phyloP scores from a whole-genome alignment of 2,888 invertebrate species.

The Blastobasis adustella region DNA sequence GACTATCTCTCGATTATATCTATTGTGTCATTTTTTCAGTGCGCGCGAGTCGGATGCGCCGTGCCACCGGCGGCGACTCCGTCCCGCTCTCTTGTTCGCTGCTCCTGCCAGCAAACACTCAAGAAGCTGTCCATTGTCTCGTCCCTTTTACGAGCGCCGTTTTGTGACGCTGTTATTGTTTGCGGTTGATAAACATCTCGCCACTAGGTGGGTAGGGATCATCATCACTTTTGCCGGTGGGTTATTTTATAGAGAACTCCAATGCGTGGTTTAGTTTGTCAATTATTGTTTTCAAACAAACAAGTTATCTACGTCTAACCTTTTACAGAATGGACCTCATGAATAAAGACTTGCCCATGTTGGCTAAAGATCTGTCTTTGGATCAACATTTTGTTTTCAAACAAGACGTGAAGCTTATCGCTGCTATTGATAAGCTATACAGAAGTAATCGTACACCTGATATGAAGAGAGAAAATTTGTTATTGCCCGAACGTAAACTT shows the following conservation, averaged over 20 bases:
- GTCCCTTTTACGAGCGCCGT: conserved; percentile 68
- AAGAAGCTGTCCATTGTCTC: conserved; percentile 68
- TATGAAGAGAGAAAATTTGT: conserved; percentile 15
- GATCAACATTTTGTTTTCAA: conserved; percentile 35
- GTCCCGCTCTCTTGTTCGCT: conserved; percentile 63
- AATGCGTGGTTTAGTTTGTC: conserved; percentile 47
- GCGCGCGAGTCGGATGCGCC: conserved; percentile 67
- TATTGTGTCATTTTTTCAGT: conserved; percentile 70
- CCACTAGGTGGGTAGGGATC: conserved; percentile 70
- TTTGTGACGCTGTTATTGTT: conserved; percentile 73
- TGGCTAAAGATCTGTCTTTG: conserved; percentile 37
- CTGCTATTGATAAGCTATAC: conserved; percentile 53
- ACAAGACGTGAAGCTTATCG: conserved; percentile 50
- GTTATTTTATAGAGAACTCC: conserved; percentile 54
- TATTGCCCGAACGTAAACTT: conserved; percentile 52
- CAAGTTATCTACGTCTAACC: too few relatives aligned
- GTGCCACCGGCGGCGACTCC: conserved; percentile 72
- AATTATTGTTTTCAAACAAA: conserved; percentile 50
- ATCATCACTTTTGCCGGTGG: conserved; percentile 65
- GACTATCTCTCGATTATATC: conserved; percentile 72
- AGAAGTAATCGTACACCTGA: conserved; percentile 20
- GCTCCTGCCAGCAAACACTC: conserved; percentile 65
- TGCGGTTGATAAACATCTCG: conserved; percentile 73
- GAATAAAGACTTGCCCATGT: conserved; percentile 44
- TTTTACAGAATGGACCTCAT: conserved; percentile 57